phyloP scores from a whole-genome alignment of 2,888 invertebrate genomes.

The Parascotia fuliginaria region DNA sequence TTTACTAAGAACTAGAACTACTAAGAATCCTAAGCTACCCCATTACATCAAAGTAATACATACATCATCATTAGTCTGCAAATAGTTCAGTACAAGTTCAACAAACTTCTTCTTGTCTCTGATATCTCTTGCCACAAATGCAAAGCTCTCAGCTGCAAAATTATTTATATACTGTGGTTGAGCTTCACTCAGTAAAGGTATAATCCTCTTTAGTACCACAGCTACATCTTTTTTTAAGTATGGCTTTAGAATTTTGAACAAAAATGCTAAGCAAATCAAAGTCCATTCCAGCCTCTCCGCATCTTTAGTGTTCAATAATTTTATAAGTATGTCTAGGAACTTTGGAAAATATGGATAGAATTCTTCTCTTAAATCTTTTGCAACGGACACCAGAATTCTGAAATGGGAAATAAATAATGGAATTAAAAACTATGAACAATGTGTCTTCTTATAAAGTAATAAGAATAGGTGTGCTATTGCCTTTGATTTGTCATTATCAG shows the following conservation, averaged over 20 bases:
- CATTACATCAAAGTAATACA: too few relatives aligned
- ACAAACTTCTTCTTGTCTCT: constrained; percentile 92
- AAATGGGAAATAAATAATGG: constrained; percentile 41
- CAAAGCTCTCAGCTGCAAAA: constrained; percentile 98
- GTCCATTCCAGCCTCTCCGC: constrained; percentile 94
- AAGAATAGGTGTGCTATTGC: too few relatives aligned
- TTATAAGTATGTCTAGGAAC: constrained; percentile 90
- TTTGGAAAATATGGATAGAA: constrained; percentile 94
- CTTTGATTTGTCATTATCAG: too few relatives aligned
- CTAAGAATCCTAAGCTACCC: too few relatives aligned
- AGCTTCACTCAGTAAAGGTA: constrained; percentile 91
- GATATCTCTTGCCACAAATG: constrained; percentile 96
- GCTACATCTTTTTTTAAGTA: constrained; percentile 92
- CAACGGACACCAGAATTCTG: constrained; percentile 93
- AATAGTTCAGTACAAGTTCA: constrained; percentile 87
- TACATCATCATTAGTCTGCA: constrained; percentile 89
- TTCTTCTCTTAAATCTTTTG: constrained; percentile 94
- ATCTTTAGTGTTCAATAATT: constrained; percentile 90
- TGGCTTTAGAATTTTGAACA: constrained; percentile 96
- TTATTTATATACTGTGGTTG: constrained; percentile 94
- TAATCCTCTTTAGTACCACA: constrained; percentile 88
- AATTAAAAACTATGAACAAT: too few relatives aligned
- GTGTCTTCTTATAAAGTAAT: too few relatives aligned
- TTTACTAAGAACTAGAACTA: too few relatives aligned
- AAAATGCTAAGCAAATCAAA: constrained; percentile 93